Evolutionary conservation across 1,140 invertebrate species (phyloP).

Genomic region (Hormaphis cornu): DNA sequence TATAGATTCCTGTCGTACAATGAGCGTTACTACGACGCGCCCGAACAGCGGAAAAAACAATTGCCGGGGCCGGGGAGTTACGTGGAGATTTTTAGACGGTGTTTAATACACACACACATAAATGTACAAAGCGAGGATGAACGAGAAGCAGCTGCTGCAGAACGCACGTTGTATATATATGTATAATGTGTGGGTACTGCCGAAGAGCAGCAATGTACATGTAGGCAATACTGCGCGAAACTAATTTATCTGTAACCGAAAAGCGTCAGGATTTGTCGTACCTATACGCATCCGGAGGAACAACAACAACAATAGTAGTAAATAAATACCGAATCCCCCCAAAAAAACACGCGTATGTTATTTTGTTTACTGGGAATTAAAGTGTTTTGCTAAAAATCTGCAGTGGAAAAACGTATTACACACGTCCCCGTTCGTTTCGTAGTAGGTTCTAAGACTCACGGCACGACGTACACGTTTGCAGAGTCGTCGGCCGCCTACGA

Average conservation of each 20-base stretch:
- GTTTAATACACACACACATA: slow-evolving; percentile 1
- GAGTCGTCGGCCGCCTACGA: too few species aligned
- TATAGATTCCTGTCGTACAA: too few species aligned
- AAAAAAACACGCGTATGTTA: not conserved
- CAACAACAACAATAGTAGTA: not conserved
- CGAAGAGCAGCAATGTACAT: too few species aligned
- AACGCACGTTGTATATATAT: not conserved
- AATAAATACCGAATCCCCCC: not conserved
- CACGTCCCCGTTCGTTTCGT: too few species aligned
- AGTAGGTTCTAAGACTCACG: too few species aligned
- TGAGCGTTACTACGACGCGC: too few species aligned
- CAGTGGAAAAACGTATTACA: too few species aligned
- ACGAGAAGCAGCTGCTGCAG: slow-evolving; percentile 2
- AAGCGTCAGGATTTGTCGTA: slow-evolving; percentile 16
- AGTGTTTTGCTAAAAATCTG: too few species aligned
- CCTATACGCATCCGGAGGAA: not conserved
- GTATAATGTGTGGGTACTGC: not conserved
- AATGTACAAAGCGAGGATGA: not conserved
- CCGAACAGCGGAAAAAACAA: slow-evolving; percentile 20
- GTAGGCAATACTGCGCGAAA: slow-evolving; percentile 16
- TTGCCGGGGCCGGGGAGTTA: not conserved
- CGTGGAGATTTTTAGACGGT: slow-evolving; percentile 9
- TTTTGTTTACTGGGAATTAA: too few species aligned
- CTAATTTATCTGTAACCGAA: slow-evolving; percentile 31
- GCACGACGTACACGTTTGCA: too few species aligned